Evolutionary conservation across 1,140 invertebrate genomes (phyloP).

Genomic region (Laodelphax striatellus): DNA sequence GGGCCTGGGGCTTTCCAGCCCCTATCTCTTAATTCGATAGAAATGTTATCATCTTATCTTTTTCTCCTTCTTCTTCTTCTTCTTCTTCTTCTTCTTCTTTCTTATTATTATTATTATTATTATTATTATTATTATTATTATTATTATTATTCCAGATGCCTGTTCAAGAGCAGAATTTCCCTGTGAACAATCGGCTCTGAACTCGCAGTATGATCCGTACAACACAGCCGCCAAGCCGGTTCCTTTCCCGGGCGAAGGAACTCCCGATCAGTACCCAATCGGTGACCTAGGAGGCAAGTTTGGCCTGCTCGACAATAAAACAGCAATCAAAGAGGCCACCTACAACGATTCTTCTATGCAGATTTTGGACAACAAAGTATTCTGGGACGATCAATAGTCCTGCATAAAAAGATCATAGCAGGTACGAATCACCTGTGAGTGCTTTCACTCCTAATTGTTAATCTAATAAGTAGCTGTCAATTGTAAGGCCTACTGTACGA

Average conservation of each 20-base stretch:
- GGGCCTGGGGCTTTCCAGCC: too few relatives aligned
- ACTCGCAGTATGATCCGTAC: constrained; percentile 71
- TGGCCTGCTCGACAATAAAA: constrained; percentile 50
- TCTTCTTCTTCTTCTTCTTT: too few relatives aligned
- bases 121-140: too few relatives aligned
- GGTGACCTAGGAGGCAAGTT: constrained; percentile 88
- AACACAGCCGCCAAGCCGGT: neutral
- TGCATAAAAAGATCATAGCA: constrained; percentile 55
- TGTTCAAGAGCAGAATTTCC: constrained; percentile 75
- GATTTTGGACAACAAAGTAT: constrained; percentile 75
- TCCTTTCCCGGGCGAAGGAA: constrained; percentile 33
- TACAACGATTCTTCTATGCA: constrained; percentile 78
- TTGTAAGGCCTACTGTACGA: too few relatives aligned
- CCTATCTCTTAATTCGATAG: too few relatives aligned
- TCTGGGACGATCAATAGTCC: constrained; percentile 75
- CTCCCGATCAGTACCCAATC: constrained; percentile 75
- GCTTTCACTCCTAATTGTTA: too few relatives aligned
- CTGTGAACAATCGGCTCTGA: constrained; percentile 69
- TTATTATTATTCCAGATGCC: constrained; percentile 49
- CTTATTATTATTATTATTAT: too few relatives aligned
- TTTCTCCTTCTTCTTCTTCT: too few relatives aligned
- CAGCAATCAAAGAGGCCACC: constrained; percentile 30
- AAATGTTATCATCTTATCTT: too few relatives aligned
- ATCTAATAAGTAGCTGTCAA: too few relatives aligned
- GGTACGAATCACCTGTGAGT: too few relatives aligned